Conservation (phyloP, 1,140 invertebrate genomes). For the Medauroidea extradentata region DNA sequence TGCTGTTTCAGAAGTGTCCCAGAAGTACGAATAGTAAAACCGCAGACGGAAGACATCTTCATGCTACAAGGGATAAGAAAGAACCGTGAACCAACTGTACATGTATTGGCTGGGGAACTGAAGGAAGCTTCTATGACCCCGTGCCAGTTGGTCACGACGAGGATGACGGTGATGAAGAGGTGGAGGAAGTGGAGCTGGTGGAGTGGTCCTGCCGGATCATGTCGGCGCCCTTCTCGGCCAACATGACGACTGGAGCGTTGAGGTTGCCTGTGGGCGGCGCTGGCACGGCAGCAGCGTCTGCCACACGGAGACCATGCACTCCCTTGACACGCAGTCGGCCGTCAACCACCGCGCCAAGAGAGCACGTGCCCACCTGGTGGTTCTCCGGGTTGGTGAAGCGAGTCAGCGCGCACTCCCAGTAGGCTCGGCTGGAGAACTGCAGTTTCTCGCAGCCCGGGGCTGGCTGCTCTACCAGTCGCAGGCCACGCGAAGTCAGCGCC, state of each 20-base stretch:
- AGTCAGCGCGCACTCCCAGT: conserved; percentile 34
- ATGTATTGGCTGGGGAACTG: too few species aligned
- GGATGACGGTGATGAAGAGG: too few species aligned
- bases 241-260: conserved; percentile 82
- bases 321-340: conserved; percentile 23
- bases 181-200: too few species aligned
- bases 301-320: conserved; percentile 8
- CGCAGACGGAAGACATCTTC: too few species aligned
- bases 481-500: conserved; percentile 75
- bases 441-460: conserved; percentile 26
- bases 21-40: too few species aligned
- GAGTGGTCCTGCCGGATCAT: conserved; percentile 51
- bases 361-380: conserved; percentile 40
- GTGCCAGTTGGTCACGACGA: too few species aligned
- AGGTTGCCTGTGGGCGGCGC: conserved; percentile 59
- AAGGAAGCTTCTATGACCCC: too few species aligned
- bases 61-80: too few species aligned
- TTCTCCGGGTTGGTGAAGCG: conserved; percentile 28
- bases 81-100: too few species aligned
- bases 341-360: conserved; percentile 25
- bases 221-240: conserved; percentile 79
- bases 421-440: conserved; percentile 43
- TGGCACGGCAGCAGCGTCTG: conserved; percentile 13
- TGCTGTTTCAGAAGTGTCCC: too few species aligned
- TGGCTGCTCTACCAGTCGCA: conserved; percentile 40